These are phyloP conservation scores for Phalangium opilio DNA, from an alignment of 2,888 invertebrate species.

Conservation along the genomic window DNA sequence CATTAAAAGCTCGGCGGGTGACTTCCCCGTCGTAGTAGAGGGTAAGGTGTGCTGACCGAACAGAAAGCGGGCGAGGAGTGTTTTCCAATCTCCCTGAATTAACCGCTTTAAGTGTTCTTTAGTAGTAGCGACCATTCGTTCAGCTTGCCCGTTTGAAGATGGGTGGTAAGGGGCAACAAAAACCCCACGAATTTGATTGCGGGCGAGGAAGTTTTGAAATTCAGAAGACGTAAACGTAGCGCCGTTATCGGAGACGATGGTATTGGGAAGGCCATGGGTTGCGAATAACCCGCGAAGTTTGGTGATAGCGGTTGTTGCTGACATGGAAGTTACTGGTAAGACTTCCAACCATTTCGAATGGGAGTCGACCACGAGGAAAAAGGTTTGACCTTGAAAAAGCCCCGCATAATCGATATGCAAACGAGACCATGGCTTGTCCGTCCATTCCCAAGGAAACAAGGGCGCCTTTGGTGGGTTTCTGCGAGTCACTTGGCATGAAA, in stretches of 20 bases:
- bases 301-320: slow-evolving; percentile 14
- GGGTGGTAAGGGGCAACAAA: slow-evolving; percentile 3
- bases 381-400: slow-evolving; percentile 16
- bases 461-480: slow-evolving; percentile 1
- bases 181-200: slow-evolving; percentile 4
- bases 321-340: slow-evolving; percentile 9
- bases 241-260: slow-evolving; percentile 23
- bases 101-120: slow-evolving; percentile 4
- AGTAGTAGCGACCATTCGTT: slow-evolving; percentile 4
- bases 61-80: not conserved
- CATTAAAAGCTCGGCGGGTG: slow-evolving; percentile 2
- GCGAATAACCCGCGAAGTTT: slow-evolving; percentile 17
- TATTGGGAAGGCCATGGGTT: slow-evolving; percentile 21
- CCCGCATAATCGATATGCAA: slow-evolving; percentile 11
- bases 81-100: not conserved
- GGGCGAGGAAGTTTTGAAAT: slow-evolving; percentile 18
- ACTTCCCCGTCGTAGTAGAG: too few relatives aligned
- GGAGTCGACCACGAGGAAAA: slow-evolving; percentile 22
- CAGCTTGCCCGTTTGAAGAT: slow-evolving; percentile 9
- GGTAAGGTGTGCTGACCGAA: too few relatives aligned
- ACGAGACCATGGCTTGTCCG: slow-evolving; percentile 3
- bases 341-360: slow-evolving; percentile 23
- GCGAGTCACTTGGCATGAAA: slow-evolving; percentile 1
- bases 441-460: not conserved
- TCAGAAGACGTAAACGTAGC: slow-evolving; percentile 22